Evolutionary conservation across 1,140 invertebrate genomes (phyloP).

Genomic region (Camponotus vicinus): DNA sequence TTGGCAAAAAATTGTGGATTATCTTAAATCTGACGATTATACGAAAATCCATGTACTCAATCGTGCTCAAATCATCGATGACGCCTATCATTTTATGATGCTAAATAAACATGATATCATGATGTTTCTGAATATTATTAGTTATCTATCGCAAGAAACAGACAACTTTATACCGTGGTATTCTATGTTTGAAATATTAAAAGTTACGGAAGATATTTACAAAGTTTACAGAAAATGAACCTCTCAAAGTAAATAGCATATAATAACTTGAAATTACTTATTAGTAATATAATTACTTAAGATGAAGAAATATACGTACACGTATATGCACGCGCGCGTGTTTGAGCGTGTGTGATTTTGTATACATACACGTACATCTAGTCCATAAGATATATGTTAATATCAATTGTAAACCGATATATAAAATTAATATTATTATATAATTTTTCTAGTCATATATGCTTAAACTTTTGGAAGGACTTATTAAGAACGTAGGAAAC

Average conservation of each 20-base stretch:
- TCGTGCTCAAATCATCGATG: constrained; percentile 92
- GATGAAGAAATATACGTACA: too few species aligned
- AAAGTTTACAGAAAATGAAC: neutral
- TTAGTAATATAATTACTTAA: too few species aligned
- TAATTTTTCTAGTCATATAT: constrained; percentile 66
- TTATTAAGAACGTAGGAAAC: constrained; percentile 70
- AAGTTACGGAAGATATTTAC: neutral
- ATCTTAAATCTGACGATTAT: constrained; percentile 83
- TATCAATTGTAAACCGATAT: constrained; percentile 1
- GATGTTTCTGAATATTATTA: constrained; percentile 87
- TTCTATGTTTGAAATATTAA: constrained; percentile 61
- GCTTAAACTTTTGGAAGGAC: constrained; percentile 65
- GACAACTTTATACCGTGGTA: constrained; percentile 90
- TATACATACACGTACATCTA: too few species aligned
- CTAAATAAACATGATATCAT: constrained; percentile 86
- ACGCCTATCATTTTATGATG: constrained; percentile 79
- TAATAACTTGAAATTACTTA: too few species aligned
- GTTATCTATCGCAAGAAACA: constrained; percentile 88
- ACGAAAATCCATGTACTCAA: constrained; percentile 89
- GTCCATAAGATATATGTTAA: too few species aligned
- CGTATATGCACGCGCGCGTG: too few species aligned
- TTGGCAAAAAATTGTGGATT: constrained; percentile 86
- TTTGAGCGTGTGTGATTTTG: too few species aligned
- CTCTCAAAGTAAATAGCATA: constrained; percentile 4
- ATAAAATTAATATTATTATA: neutral